Base-by-base conservation (phyloP, 2,888 invertebrate genomes). In the Dryomyza anilis region DNA sequence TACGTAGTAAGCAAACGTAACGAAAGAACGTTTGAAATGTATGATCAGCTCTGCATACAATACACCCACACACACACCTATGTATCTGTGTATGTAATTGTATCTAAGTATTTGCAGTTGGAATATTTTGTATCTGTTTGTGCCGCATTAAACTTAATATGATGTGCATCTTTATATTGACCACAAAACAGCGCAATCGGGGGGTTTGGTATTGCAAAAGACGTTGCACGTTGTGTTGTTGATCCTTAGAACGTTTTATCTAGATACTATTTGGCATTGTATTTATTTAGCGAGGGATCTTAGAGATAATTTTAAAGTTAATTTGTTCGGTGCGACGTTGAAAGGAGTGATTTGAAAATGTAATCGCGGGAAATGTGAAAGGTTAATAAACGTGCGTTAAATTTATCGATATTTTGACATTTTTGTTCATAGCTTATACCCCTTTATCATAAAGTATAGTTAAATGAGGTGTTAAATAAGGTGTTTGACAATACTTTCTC, bases 21-120 rank as follows among this genome's bases (percentile, higher is more conserved):
- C 43, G 16, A 43, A 43, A 16, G 16, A 43, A 53, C 33, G 53
- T 33, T 30, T 30, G 19, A 30, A 53, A 53, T 53, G 29, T 53
- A 53, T 53, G 30, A 53, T 30, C 53, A 53, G 53, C 53, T 33
- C 27, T n/a, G n/a, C n/a, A n/a, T n/a, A n/a, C n/a, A n/a, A 1
- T 29, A 25, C 16, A 29, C 16, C 29, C 53, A 53, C 19, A 16
- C 6, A 29, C 29, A 52, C 29, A 39, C 14, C 3, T 10, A 16
- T n/a, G n/a, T n/a, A 52, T n/a, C 1, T n/a, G 29, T 36, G 7
- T n/a, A 12, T 4, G 36, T 2, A 36, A n/a, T 36, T 36, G 12
- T 36, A n/a, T 2, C n/a, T 36, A 52, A 29, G 27, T 10, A 52
- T n/a, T 10, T 29, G n/a, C n/a, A n/a, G n/a, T 14, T 30, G 27